Conservation (phyloP, 2,888 invertebrate genomes). For the Callosobruchus maculatus region DNA sequence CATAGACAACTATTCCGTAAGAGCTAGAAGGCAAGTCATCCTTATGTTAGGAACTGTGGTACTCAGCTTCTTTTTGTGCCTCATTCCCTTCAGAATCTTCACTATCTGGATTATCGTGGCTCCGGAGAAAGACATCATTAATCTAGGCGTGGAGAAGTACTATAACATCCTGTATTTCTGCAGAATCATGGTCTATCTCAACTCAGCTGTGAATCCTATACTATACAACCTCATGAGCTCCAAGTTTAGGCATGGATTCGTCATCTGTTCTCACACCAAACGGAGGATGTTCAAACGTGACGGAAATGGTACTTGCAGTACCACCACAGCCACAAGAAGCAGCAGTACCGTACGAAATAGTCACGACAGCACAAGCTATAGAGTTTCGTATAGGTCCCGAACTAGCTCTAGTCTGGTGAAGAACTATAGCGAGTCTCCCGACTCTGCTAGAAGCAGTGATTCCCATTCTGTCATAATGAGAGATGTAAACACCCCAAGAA, state of each 20-base stretch:
- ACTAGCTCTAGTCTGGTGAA: slow-evolving; percentile 39
- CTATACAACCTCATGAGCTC: slow-evolving; percentile 91
- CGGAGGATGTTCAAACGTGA: slow-evolving; percentile 50
- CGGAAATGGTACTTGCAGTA: slow-evolving; percentile 56
- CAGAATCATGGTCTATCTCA: slow-evolving; percentile 82
- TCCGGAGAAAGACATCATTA: slow-evolving; percentile 63
- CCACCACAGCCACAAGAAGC: slow-evolving; percentile 51
- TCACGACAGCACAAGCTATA: slow-evolving; percentile 41
- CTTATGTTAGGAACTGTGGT: slow-evolving; percentile 85
- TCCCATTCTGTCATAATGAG: slow-evolving; percentile 24
- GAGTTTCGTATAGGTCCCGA: slow-evolving; percentile 39
- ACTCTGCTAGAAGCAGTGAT: slow-evolving; percentile 58
- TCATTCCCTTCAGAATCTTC: slow-evolving; percentile 81
- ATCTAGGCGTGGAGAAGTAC: slow-evolving; percentile 73
- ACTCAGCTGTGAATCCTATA: slow-evolving; percentile 87
- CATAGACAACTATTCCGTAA: slow-evolving; percentile 67
- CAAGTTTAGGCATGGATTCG: slow-evolving; percentile 80
- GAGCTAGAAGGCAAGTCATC: slow-evolving; percentile 79
- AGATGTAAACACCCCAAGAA: slow-evolving; percentile 4
- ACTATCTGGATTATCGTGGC: slow-evolving; percentile 79
- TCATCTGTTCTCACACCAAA: slow-evolving; percentile 61
- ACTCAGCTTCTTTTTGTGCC: slow-evolving; percentile 81
- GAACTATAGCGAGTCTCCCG: slow-evolving; percentile 45
- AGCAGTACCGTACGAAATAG: slow-evolving; percentile 43
- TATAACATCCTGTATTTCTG: slow-evolving; percentile 81